Evolutionary conservation across 2,888 invertebrate genomes (phyloP), one percentile per base, ranked within the genome.

Genomic region (Hirtodrosophila cameraria): DNA sequence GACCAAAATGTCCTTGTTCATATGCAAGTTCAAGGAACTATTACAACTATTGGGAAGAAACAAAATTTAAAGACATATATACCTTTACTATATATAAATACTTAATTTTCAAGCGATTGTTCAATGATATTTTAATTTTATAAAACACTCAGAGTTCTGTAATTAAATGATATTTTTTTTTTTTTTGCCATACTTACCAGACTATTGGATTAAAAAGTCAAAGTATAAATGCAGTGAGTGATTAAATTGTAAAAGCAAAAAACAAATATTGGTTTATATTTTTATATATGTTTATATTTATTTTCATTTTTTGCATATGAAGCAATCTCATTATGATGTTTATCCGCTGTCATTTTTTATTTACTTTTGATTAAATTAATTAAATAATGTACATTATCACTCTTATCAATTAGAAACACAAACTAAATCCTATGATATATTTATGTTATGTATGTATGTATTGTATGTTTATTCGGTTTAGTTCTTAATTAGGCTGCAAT

Each of bases 381-480:
- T 70, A 61, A 76, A 85, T 82, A 76, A 85, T 82, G 52, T 85
- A 79, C 83, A 85, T 82, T 85, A 85, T 85, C 79, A 81, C 86
- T 85, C 80, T 81, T 81, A 81, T 61, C 30, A 45, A 25, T 76
- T 64, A 68, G 63, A 85, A 81, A 82, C 80, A 85, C 83, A 76
- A 81, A 86, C 83, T 81, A 86, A 83, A 68, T 74, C 81, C 86
- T 81, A 83, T 86, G 80, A 80, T 83, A 75, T 76, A 61, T 76
- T 49, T 75, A 62, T 58, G 20, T n/a, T 53, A 41, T 43, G 13
- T 78, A 64, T 61, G 48, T 72, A 38, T 72, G 20, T 58, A 43
- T 33, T 25, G 20, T 57, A 45, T 31, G 33, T 46, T n/a, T n/a
- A 52, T 43, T 28, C 27, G 58, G 25, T 70, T 57, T 30, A 46